A percentile compares a stretch with the other conserved stretches of the same genome.
phyloP scores from a whole-genome alignment of 2,888 invertebrate species.

The Pseudoips prasinana region DNA sequence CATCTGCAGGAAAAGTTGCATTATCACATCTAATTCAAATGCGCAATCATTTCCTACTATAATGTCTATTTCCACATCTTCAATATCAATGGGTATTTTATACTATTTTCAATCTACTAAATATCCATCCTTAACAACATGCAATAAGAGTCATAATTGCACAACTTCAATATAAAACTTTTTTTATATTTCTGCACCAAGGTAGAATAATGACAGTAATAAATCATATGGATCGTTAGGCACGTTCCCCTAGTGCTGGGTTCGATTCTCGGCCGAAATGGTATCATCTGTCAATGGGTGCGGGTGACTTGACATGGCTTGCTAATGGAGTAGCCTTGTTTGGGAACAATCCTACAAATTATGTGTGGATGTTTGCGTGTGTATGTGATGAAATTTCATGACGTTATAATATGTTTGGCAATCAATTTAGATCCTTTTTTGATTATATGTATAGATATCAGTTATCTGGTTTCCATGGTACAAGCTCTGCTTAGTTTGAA shows the following conservation, averaged over 20 bases:
- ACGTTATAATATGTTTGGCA: no score
- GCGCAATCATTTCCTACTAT: conserved; percentile 61
- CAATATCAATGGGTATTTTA: no score
- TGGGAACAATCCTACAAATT: conserved; percentile 49
- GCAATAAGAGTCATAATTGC: no score
- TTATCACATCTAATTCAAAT: conserved; percentile 55
- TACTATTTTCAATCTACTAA: no score
- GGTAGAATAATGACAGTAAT: conserved; percentile 76
- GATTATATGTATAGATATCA: no score
- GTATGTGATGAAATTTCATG: conserved; percentile 5
- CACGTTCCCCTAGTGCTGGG: conserved; percentile 69
- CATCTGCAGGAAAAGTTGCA: conserved; percentile 42
- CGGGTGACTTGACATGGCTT: conserved; percentile 75
- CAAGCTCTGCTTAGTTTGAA: no score
- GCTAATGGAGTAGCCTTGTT: conserved; percentile 77
- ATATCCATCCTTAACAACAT: no score
- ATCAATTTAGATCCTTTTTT: no score
- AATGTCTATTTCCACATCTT: conserved; percentile 33
- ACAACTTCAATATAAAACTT: no score
- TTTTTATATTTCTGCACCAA: conserved; percentile 18
- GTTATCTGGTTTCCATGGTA: no score
- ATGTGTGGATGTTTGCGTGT: conserved; percentile 22
- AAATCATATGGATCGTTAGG: conserved; percentile 81
- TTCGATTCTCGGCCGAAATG: conserved; percentile 80
- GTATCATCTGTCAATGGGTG: conserved; percentile 80